Evolutionary conservation across 2,888 invertebrate species (phyloP), one percentile per base, ranked within the genome.

Genomic region (Melanargia galathea): DNA sequence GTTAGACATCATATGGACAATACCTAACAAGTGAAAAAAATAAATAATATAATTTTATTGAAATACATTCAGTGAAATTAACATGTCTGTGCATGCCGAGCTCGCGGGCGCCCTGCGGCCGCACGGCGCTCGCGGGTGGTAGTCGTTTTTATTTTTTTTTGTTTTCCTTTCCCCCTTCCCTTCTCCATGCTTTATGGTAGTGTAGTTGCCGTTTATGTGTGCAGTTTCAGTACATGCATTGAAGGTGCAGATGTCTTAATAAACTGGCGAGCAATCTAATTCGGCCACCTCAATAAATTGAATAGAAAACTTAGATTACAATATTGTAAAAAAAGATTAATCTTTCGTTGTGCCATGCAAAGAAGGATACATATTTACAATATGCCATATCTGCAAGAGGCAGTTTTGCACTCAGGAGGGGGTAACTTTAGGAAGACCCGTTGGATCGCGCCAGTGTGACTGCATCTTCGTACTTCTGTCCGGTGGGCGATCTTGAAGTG

Each of bases 1-100:
- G 86, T 82, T 89, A 90, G 89, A 82, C 82, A 87, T 89, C 82
- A 87, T 90, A 88, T 86, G 90, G 90, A 91, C 90, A 90, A 91
- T 91, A 90, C 90, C 89, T 90, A 90, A 91, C 90, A 90, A 90
- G 90, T 90, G 89, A 83, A 87, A 83, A 82, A 75, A 75, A 63
- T 77, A 87, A 83, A 82, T 75, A 75, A 63, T 77, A 62, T 86
- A 86, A 86, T 87, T 90, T 89, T 89, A 86, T 90, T 90, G 89
- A 88, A 86, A 90, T 85, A 87, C 87, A 89, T 83, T 89, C 87
- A 84, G 87, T 90, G 87, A 83, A 90, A 89, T 87, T 82, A 82
- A 73, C 16, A 43, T 62, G 51, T 70, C 69, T 74, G 76, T 86
- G 90, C 89, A 87, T 86, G 90, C 84, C 79, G 73, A 74, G 71